These are phyloP conservation scores for Colinus virginianus DNA, from an alignment of 2,113 vertebrate species.

Conservation along the genomic window DNA sequence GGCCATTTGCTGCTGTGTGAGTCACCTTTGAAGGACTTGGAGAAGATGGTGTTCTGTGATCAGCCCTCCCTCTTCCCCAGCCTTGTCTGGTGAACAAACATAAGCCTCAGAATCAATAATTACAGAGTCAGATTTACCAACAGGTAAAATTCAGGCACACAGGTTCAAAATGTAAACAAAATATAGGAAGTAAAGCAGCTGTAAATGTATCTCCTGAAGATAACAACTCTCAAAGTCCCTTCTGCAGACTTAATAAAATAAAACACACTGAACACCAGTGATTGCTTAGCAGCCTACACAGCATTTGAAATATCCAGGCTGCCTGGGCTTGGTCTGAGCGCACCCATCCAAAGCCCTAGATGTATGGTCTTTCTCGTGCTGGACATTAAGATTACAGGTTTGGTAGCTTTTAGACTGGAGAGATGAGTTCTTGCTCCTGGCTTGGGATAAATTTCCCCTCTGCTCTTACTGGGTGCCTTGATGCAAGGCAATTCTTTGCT, in stretches of 20 bases:
- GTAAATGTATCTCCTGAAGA: constrained; percentile 49
- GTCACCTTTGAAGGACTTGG: constrained; percentile 11
- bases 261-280: not conserved
- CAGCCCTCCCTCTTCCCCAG: not conserved
- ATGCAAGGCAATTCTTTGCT: constrained; percentile 59
- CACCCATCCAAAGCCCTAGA: not conserved
- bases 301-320: not conserved
- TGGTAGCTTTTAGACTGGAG: not conserved
- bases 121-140: constrained; percentile 40
- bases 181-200: constrained; percentile 40
- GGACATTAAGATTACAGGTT: constrained; percentile 43
- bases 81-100: not conserved
- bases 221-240: constrained; percentile 26
- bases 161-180: constrained; percentile 50
- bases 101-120: constrained; percentile 62
- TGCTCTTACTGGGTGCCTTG: not conserved
- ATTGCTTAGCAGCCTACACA: not conserved
- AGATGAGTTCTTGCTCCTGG: constrained; percentile 35
- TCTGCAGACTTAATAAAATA: constrained; percentile 34
- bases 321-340: not conserved
- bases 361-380: not conserved
- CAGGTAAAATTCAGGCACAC: constrained; percentile 18
- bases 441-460: constrained; percentile 11
- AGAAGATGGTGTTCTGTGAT: not conserved
- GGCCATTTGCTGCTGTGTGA: not conserved